Base-by-base conservation (phyloP, 2,113 vertebrate genomes). In the Siniperca knerii region DNA sequence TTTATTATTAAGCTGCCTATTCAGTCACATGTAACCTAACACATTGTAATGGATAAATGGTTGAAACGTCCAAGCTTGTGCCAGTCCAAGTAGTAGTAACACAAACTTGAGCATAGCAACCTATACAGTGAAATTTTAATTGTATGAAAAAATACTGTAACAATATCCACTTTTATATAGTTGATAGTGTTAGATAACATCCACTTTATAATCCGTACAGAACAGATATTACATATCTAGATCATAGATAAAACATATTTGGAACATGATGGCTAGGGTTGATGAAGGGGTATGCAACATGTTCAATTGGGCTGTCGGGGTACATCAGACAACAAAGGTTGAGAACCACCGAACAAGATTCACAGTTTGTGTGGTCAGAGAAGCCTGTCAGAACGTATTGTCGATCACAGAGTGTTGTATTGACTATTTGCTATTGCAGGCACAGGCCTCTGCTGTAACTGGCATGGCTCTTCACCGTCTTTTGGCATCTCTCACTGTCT, bases 401-500 rank as follows among this genome's bases (percentile, higher is more conserved):
- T 88, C 8, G 1, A 52, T 66, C 55, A 58, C 15, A 0, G 50
- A 23, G 62, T 29, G n/a, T 67, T 86, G 69, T 87, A 90, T 91
- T 83, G 88, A 89, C 79, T 79, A 46, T 86, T 89, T 86, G 58
- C 42, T 70, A 60, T 71, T 80, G 65, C 75, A 57, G 69, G 67
- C 55, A 69, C 72, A 80, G n/a, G 64, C 50, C 67, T 62, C 44
- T 42, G 79, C 42, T 73, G 76, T 62, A 77, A 81, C 78, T 85
- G 83, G 25, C 81, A 52, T 54, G 73, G 70, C 77, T 82, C 70
- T 58, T 88, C 69, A 25, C 70, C 25, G 67, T 90, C 83, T 90
- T 82, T 73, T 77, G 84, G 87, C 92, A 88, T 92, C 89, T 82
- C 69, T 92, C 92, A 83, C 74, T 83, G 89, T 84, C 65, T 50